A percentile compares a stretch with the other conserved stretches of the same genome.
These are phyloP conservation scores for Drosophila diplacantha DNA, from an alignment of 2,888 invertebrate species.

Conservation along the genomic window DNA sequence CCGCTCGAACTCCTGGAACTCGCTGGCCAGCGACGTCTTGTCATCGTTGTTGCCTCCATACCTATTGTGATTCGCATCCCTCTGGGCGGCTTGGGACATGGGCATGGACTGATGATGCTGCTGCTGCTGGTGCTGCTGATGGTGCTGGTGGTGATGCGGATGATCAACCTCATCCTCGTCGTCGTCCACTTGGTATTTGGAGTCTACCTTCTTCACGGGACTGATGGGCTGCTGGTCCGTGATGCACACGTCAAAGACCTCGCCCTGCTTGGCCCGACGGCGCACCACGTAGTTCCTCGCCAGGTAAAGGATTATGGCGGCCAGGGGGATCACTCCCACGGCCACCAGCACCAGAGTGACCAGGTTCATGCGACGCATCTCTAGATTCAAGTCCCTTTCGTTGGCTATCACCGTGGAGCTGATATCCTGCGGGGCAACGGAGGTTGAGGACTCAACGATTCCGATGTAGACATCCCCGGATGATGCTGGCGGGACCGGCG, in stretches of 20 bases:
- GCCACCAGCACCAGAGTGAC: conserved; percentile 82
- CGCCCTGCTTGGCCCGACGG: conserved; percentile 77
- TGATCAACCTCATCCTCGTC: conserved; percentile 69
- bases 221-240: conserved; percentile 79
- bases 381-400: conserved; percentile 80
- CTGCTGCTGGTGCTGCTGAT: conserved; percentile 13
- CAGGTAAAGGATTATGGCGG: conserved; percentile 81
- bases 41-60: conserved; percentile 60
- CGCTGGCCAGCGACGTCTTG: conserved; percentile 74
- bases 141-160: conserved; percentile 46
- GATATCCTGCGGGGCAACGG: conserved; percentile 43
- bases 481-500: conserved; percentile 14
- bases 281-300: conserved; percentile 80
- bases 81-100: conserved; percentile 27
- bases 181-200: conserved; percentile 58
- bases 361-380: conserved; percentile 81
- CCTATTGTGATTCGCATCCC: conserved; percentile 64
- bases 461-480: conserved; percentile 42
- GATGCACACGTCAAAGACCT: conserved; percentile 82
- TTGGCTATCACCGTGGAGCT: conserved; percentile 67
- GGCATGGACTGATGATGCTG: conserved; percentile 46
- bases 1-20: conserved; percentile 84
- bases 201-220: conserved; percentile 76
- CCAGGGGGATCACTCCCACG: conserved; percentile 81
- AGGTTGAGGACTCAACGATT: conserved; percentile 52